Conservation (phyloP, 2,113 vertebrate species). For the Notechis scutatus region DNA sequence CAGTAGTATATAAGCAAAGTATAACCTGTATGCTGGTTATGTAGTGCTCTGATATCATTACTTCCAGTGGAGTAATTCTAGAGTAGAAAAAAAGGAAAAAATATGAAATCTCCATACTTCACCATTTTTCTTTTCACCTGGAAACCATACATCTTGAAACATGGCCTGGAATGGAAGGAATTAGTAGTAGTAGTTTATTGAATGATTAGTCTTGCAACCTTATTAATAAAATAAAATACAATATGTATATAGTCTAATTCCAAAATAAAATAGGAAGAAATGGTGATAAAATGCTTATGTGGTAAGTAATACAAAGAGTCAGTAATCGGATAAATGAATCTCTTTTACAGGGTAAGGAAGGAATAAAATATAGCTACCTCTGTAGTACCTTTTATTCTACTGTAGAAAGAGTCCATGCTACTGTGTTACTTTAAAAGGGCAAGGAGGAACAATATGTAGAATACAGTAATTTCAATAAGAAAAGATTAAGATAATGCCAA, state of each 20-base stretch:
- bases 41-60: background rate
- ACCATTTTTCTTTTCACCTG: background rate
- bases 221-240: background rate
- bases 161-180: background rate
- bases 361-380: background rate
- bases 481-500: background rate
- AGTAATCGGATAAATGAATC: background rate
- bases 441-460: background rate
- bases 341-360: background rate
- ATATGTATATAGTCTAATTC: background rate
- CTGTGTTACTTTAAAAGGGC: background rate
- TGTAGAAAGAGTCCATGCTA: background rate
- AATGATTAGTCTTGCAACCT: background rate
- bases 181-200: background rate
- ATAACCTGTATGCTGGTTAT: background rate
- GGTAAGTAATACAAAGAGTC: background rate
- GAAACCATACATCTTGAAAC: background rate
- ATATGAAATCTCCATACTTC: background rate
- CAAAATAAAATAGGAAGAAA: background rate
- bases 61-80: background rate
- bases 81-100: background rate
- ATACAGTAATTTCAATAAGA: background rate
- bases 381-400: background rate
- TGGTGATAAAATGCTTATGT: background rate
- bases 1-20: background rate